Evolutionary conservation across 2,888 invertebrate genomes (phyloP).

Genomic region (Boloria euphrosyne): DNA sequence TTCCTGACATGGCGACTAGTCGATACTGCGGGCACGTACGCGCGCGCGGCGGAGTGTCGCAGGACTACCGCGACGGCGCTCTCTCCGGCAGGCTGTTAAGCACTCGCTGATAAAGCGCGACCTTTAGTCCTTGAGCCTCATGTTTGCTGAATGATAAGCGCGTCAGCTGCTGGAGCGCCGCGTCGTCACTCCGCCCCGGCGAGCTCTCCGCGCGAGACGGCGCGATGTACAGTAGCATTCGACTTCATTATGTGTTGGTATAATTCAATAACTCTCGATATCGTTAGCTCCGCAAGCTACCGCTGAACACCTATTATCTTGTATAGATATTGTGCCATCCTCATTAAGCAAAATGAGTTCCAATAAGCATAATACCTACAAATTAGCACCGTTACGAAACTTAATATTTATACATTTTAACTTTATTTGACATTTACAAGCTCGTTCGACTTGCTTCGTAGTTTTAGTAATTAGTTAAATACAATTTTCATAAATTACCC

Average conservation of each 20-base stretch:
- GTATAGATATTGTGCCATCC: conserved; percentile 1
- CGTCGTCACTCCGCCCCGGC: neutral
- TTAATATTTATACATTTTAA: neutral
- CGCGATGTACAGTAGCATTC: no score
- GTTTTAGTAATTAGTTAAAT: no score
- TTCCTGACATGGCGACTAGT: conserved; percentile 39
- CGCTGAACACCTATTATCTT: no score
- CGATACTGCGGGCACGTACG: conserved; percentile 22
- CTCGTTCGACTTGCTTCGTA: no score
- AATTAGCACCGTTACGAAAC: no score
- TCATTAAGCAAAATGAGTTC: conserved; percentile 7
- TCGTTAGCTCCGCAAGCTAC: no score
- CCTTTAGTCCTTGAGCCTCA: conserved; percentile 1
- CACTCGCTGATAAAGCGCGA: conserved; percentile 15
- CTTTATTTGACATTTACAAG: no score
- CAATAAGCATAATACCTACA: neutral
- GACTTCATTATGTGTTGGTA: no score
- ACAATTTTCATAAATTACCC: no score
- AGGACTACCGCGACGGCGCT: conserved; percentile 29
- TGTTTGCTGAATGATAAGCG: conserved; percentile 1
- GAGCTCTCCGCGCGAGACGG: neutral
- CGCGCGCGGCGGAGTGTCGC: conserved; percentile 23
- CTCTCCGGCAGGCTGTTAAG: conserved; percentile 12
- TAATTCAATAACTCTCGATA: no score
- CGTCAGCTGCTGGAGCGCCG: neutral